Evolutionary conservation across 2,113 vertebrate genomes (phyloP).

Genomic region (Menura novaehollandiae): DNA sequence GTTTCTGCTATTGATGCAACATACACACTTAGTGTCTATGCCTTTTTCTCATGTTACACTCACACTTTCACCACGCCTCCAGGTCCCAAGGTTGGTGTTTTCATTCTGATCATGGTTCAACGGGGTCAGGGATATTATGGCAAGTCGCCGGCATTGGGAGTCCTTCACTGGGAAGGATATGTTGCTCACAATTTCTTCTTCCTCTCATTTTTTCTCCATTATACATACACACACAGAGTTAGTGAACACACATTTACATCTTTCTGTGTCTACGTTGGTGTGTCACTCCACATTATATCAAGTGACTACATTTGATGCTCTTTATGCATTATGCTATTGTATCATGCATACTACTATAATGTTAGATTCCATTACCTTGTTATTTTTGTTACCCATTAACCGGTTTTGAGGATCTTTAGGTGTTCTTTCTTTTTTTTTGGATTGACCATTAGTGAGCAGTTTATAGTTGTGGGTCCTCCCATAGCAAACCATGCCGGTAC

Average conservation of each 20-base stretch:
- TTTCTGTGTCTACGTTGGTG: not conserved
- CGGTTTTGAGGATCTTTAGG: not conserved
- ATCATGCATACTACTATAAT: not conserved
- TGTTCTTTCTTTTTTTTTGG: not conserved
- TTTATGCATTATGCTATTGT: not conserved
- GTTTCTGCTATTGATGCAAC: not conserved
- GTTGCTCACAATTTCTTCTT: not conserved
- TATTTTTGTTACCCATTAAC: not conserved
- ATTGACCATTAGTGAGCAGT: not conserved
- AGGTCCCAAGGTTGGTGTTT: not conserved
- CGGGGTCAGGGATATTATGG: fast-evolving
- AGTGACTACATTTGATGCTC: not conserved
- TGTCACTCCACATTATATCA: not conserved
- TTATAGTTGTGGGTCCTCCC: not conserved
- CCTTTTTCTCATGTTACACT: not conserved
- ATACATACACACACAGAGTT: not conserved
- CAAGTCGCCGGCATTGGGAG: not conserved
- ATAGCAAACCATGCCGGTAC: not conserved
- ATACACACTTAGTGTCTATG: not conserved
- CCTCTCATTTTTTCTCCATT: not conserved
- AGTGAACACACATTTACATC: not conserved
- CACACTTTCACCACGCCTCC: not conserved
- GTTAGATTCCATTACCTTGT: not conserved
- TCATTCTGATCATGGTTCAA: not conserved
- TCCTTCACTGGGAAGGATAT: not conserved